Evolutionary conservation across 2,888 invertebrate species (phyloP), one percentile per base, ranked within the genome.

Genomic region (Zygogramma bicolorata): DNA sequence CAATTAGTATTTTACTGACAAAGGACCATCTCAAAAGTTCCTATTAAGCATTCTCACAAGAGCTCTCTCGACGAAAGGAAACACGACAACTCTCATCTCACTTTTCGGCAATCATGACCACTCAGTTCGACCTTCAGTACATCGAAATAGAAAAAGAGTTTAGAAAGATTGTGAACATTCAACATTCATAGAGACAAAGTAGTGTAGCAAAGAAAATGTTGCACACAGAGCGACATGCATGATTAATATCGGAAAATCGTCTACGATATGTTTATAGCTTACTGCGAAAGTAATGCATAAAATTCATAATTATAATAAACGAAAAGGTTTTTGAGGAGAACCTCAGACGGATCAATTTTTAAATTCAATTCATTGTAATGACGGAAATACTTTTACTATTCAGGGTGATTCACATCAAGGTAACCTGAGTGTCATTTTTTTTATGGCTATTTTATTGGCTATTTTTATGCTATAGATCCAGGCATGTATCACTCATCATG

Each of bases 11-110:
- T 82, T 81, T 80, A 80, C 88, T 82, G 83, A 84, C 85, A 93
- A 93, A 94, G 94, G 94, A 95, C 94, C 95, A 95, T 94, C 94
- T 95, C 95, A 94, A 94, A 94, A 94, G 94, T 93, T 93, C 94
- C 94, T 92, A 79, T 79, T 72, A 92, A 90, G 89, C 90, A 88
- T 42, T 62, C 65, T 46, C 49, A 86, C 85, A 79, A 75, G 81
- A 83, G 82, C 81, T 80, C 76, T 82, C 82, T 84, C 81, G 83
- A 81, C 40, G 61, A n/a, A 25, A 20, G 8, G 40, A 68, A 42
- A 20, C 46, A 38, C 78, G 75, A 76, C 57, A 74, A 70, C 69
- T 75, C 75, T 75, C 46, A 57, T 67, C 49, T 70, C 66, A 59
- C 59, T 73, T 71, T 60, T 77, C 67, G 53, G 60, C 75, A 84